A percentile compares a stretch with the other conserved stretches of the same genome.
phyloP scores from a whole-genome alignment of 2,113 vertebrate genomes.

The Ancistrus triradiatus region DNA sequence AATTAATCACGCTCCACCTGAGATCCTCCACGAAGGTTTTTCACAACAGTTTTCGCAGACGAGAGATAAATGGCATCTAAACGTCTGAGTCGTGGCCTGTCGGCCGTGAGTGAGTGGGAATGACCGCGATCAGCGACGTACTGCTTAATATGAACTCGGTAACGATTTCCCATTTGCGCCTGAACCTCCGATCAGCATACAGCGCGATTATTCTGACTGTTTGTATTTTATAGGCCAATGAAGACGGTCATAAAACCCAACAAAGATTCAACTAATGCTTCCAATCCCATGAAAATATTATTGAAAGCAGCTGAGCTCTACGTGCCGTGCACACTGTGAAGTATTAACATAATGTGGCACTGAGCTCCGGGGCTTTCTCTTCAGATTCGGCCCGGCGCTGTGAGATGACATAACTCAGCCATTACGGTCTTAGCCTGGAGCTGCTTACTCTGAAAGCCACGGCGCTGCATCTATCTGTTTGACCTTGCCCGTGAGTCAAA shows the following conservation, averaged over 20 bases:
- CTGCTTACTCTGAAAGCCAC: conserved; percentile 20
- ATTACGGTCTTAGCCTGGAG: conserved; percentile 19
- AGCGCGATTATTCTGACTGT: background rate
- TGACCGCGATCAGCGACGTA: no score
- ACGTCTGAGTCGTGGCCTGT: no score
- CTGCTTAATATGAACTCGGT: no score
- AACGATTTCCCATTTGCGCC: no score
- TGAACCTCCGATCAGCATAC: background rate
- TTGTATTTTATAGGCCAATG: background rate
- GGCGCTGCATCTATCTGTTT: conserved; percentile 28
- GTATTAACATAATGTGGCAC: background rate
- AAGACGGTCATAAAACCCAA: background rate
- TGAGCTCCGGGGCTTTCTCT: conserved; percentile 6
- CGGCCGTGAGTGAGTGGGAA: no score
- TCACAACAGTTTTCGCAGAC: no score
- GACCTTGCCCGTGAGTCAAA: conserved; percentile 35
- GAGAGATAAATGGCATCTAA: no score
- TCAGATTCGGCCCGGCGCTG: background rate
- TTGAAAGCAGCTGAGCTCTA: background rate
- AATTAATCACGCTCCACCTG: no score
- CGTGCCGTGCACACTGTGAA: background rate
- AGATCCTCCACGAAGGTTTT: no score
- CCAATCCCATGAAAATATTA: background rate
- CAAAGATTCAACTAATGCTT: background rate
- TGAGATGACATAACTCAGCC: conserved; percentile 25